Conservation (phyloP, 2,888 invertebrate species). For the Rhopalosiphum nymphaeae region DNA sequence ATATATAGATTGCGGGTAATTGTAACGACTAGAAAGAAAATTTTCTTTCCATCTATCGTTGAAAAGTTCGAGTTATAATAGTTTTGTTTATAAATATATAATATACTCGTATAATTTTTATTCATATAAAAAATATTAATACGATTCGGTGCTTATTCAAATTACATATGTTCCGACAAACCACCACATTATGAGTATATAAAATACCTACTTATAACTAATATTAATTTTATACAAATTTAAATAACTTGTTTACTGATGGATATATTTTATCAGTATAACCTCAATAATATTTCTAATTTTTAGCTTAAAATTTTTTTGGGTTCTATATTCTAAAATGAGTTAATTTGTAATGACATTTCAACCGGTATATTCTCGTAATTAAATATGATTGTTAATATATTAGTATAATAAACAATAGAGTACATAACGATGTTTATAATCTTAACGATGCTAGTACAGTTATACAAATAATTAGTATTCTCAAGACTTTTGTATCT, state of each 20-base stretch:
- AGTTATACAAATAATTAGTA: constrained; percentile 43
- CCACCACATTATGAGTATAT: background rate
- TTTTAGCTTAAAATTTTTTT: background rate
- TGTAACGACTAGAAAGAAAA: background rate
- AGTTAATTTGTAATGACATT: background rate
- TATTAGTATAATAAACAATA: constrained; percentile 10
- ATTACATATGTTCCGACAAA: background rate
- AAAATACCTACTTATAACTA: background rate
- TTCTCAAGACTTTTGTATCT: background rate
- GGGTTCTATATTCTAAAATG: background rate
- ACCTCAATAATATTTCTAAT: background rate
- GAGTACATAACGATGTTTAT: background rate
- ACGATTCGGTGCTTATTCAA: background rate
- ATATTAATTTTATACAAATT: background rate
- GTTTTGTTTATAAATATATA: background rate
- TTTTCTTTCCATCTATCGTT: background rate
- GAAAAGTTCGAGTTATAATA: background rate
- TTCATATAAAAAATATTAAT: background rate
- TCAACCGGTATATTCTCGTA: background rate
- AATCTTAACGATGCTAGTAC: background rate
- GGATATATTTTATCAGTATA: background rate
- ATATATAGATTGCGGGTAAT: background rate
- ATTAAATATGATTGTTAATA: constrained; percentile 23
- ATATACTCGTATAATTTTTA: background rate
- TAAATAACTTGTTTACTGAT: background rate